Conservation (phyloP, 2,888 invertebrate genomes). For the Sinohyriopsis cumingii region DNA sequence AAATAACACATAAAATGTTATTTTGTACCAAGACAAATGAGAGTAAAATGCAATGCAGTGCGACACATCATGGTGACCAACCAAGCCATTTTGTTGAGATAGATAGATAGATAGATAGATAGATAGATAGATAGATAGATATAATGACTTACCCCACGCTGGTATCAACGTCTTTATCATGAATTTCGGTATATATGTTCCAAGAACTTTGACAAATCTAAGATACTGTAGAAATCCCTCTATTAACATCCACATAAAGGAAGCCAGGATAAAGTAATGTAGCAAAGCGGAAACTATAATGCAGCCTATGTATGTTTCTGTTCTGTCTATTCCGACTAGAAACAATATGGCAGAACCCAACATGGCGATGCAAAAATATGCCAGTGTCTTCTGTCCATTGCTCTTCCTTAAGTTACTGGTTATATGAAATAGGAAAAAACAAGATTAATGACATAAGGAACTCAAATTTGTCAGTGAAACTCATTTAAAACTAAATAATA, state of each 20-base stretch:
- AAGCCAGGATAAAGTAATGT: constrained; percentile 77
- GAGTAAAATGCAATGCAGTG: too few relatives aligned
- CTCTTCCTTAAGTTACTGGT: constrained; percentile 77
- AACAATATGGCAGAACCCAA: constrained; percentile 76
- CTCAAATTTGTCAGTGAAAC: too few relatives aligned
- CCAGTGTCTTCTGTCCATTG: constrained; percentile 79
- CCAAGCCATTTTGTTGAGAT: too few relatives aligned
- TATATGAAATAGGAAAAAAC: too few relatives aligned
- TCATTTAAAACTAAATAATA: too few relatives aligned
- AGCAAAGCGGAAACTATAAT: constrained; percentile 77
- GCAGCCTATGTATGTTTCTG: constrained; percentile 73
- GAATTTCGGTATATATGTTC: constrained; percentile 76
- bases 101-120: neutral
- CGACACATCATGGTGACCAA: too few relatives aligned
- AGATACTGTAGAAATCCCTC: constrained; percentile 81
- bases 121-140: neutral
- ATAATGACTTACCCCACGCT: constrained; percentile 76
- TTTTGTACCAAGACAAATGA: too few relatives aligned
- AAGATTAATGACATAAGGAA: too few relatives aligned
- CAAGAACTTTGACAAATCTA: constrained; percentile 80
- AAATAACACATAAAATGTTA: too few relatives aligned
- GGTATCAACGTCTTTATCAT: constrained; percentile 78
- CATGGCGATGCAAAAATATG: constrained; percentile 79
- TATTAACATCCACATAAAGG: constrained; percentile 80
- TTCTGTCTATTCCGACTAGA: constrained; percentile 64